phyloP scores from a whole-genome alignment of 1,140 invertebrate genomes.

The Megathymus violae region DNA sequence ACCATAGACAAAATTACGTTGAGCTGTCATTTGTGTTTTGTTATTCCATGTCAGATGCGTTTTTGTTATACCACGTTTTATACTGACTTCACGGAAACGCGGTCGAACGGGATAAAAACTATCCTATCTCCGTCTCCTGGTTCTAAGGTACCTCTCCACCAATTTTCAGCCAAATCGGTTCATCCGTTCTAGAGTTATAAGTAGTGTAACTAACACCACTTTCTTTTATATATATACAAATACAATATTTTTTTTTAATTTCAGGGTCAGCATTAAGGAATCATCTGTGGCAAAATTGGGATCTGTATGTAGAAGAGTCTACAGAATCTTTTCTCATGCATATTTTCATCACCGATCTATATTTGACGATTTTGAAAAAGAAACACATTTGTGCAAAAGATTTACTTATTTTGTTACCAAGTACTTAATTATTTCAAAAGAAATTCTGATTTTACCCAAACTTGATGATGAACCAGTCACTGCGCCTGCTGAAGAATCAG shows the following conservation, averaged over 20 bases:
- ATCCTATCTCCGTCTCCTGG: background rate
- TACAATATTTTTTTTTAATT: too few relatives aligned
- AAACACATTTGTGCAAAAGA: conserved; percentile 97
- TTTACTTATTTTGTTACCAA: conserved; percentile 99
- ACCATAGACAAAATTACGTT: too few relatives aligned
- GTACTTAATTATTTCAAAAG: conserved; percentile 99
- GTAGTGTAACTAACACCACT: background rate
- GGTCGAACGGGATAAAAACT: background rate
- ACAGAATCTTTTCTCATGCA: conserved; percentile 99
- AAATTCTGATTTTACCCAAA: conserved; percentile 99
- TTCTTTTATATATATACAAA: too few relatives aligned
- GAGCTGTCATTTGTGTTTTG: too few relatives aligned
- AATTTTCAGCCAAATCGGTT: background rate
- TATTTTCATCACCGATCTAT: conserved; percentile 98
- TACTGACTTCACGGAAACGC: too few relatives aligned
- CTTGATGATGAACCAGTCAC: conserved; percentile 87
- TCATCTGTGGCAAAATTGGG: conserved; percentile 99
- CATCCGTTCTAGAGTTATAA: background rate
- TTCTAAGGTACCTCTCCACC: background rate
- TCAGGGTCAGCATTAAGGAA: conserved; percentile 98
- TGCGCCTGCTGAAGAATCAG: conserved; percentile 87
- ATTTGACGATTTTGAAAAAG: conserved; percentile 99
- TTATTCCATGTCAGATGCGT: too few relatives aligned
- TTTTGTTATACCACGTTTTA: too few relatives aligned
- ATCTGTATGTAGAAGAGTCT: conserved; percentile 98